Evolutionary conservation across 1,140 invertebrate genomes (phyloP), one percentile per base, ranked within the genome.

Genomic region (Ptiloglossa arizonensis): DNA sequence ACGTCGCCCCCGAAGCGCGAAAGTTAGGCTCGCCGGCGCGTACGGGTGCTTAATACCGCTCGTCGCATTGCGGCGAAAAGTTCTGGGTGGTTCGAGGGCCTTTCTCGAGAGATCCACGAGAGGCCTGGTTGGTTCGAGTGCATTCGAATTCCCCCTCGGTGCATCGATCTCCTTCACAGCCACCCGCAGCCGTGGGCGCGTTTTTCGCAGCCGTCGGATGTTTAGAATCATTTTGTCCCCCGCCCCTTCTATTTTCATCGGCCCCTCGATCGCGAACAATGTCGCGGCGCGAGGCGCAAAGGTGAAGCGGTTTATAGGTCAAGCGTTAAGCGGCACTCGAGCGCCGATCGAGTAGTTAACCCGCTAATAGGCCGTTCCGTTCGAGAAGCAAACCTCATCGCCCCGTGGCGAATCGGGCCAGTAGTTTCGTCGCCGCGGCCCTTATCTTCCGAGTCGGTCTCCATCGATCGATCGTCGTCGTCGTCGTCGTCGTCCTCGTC

Each of bases 11-110:
- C 63, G 38, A 27, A 41, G 52, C 67, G 73, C 15, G 41, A 66
- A 76, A 76, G 73, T 76, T 69, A 68, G 32, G 41, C 22, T 54
- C 59, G 32, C 32, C n/a, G 8, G 41, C 29, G 19, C 32, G 56
- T 59, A 59, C 41, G 41, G n/a, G 15, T 35, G 56, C 32, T 63
- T 73, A n/a, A n/a, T n/a, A 22, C 46, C 63, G 70, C 32, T 66
- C 71, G 71, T 76, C 73, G 73, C 73, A 76, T 68, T 76, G 73
- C 73, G 73, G 73, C 73, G 73, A 41, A 76, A 76, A 76, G 73
- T 76, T 76, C 67, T 35, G 72, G 38, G 8, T 11, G 73, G 41
- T 67, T 75, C 50, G 64, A 75, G 72, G 52, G 63, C 38, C 72
- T 75, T 76, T 69, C 54, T 57, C 64, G 54, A 59, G 54, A 59